Conservation (phyloP, 2,797 vertebrate genomes). For the Galagoides demidoff region DNA sequence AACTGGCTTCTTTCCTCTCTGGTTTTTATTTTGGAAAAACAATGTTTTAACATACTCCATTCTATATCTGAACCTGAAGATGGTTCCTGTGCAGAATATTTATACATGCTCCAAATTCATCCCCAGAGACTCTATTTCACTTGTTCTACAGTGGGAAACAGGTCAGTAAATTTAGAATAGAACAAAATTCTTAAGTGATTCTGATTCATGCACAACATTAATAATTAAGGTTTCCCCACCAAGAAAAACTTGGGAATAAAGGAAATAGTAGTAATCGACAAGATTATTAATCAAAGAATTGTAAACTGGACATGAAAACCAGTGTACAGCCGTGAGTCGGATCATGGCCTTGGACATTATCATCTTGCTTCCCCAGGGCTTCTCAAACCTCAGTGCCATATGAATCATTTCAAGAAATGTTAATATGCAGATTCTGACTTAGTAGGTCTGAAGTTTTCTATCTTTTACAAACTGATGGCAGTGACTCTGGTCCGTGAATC, state of each 20-base stretch:
- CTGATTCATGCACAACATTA: neutral
- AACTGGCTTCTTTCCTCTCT: neutral
- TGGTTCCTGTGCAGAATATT: neutral
- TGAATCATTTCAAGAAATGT: neutral
- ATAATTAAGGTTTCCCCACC: neutral
- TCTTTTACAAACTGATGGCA: neutral
- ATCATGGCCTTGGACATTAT: neutral
- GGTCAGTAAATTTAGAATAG: neutral
- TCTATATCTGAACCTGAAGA: neutral
- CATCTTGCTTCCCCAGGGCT: too few species aligned
- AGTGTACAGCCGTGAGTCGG: neutral
- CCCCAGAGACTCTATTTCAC: neutral
- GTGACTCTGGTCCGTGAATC: neutral
- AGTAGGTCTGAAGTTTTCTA: neutral
- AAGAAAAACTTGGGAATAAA: neutral
- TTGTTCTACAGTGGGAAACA: neutral
- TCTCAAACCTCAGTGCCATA: neutral
- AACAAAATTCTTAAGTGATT: slow-evolving; percentile 15
- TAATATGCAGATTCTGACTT: neutral
- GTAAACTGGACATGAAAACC: neutral
- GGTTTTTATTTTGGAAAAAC: slow-evolving; percentile 27
- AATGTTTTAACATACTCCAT: neutral
- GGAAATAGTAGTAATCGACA: neutral
- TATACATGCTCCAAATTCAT: neutral
- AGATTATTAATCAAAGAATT: neutral